Conservation (phyloP, 1,140 invertebrate genomes). For the Diorhabda elongata region DNA sequence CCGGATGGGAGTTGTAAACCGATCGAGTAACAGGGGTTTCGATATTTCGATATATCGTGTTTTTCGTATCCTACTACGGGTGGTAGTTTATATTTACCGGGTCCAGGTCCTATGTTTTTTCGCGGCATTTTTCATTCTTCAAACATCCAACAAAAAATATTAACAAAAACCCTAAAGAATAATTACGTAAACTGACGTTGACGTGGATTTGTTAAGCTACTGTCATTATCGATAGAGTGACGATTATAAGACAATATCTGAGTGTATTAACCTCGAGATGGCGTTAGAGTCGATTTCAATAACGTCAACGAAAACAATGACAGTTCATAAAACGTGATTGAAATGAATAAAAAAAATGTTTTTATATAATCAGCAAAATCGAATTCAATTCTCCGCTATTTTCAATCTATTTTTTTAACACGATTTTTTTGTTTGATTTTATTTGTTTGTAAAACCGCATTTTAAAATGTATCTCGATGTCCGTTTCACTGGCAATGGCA, state of each 20-base stretch:
- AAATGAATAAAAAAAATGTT: too few relatives aligned
- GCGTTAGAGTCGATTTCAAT: too few relatives aligned
- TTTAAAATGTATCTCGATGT: not conserved
- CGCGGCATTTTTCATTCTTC: conserved; percentile 11
- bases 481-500: not conserved
- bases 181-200: too few relatives aligned
- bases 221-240: too few relatives aligned
- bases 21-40: conserved; percentile 59
- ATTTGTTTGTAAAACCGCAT: not conserved
- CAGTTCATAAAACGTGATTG: too few relatives aligned
- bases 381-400: too few relatives aligned
- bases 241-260: too few relatives aligned
- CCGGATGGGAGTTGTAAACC: conserved; percentile 39
- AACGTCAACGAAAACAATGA: too few relatives aligned
- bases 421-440: not conserved
- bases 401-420: too few relatives aligned
- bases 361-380: too few relatives aligned
- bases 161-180: not conserved
- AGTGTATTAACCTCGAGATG: too few relatives aligned
- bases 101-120: conserved; percentile 51
- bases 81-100: conserved; percentile 58
- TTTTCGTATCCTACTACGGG: conserved; percentile 53
- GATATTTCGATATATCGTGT: conserved; percentile 55
- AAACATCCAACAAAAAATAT: not conserved
- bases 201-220: too few relatives aligned